Conservation (phyloP, 2,113 vertebrate species). For the Ahaetulla prasina region DNA sequence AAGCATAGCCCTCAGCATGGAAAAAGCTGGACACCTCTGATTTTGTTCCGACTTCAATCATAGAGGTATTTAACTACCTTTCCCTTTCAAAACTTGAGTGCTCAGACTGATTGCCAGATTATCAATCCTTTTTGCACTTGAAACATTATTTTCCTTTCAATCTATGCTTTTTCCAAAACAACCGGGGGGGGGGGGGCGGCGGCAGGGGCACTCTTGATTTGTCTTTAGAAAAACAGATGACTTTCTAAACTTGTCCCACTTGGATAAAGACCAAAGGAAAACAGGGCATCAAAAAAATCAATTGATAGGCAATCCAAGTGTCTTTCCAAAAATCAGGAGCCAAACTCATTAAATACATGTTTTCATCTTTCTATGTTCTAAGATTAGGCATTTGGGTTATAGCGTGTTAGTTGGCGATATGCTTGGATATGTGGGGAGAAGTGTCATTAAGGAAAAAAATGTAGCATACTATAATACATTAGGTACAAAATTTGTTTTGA, state of each 20-base stretch:
- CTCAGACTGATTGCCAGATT: neutral
- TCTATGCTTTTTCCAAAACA: neutral
- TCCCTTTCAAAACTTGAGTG: neutral
- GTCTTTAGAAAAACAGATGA: neutral
- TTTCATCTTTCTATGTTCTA: neutral
- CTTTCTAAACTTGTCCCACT: neutral
- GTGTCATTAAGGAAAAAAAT: neutral
- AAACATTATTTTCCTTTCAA: neutral
- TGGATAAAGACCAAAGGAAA: neutral
- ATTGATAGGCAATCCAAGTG: neutral
- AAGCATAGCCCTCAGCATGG: neutral
- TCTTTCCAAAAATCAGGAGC: neutral
- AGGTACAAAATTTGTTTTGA: neutral
- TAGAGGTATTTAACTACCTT: neutral
- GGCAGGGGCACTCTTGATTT: neutral
- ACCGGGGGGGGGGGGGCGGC: accelerated
- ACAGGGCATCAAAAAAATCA: neutral
- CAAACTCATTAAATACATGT: neutral
- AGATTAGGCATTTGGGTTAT: neutral
- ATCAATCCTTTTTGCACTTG: neutral
- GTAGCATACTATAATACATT: neutral
- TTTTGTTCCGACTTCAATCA: neutral
- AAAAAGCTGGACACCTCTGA: neutral
- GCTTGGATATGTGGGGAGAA: neutral
- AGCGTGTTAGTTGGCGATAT: neutral